A percentile compares a stretch with the other conserved stretches of the same genome.
phyloP scores from a whole-genome alignment of 2,888 invertebrate genomes.

The Idaea straminata region DNA sequence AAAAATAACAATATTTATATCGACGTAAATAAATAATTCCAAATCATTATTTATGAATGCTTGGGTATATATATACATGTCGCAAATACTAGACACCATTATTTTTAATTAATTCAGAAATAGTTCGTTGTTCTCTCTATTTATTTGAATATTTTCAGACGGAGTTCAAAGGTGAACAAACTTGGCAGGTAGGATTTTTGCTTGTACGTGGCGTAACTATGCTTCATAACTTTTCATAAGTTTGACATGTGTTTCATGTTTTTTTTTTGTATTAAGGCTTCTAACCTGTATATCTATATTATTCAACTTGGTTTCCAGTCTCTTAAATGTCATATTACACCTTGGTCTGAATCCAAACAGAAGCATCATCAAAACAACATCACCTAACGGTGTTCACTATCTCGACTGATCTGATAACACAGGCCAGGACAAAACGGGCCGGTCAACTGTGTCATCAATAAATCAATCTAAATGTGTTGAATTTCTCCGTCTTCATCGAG shows the following conservation, averaged over 20 bases:
- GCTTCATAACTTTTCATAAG: not conserved
- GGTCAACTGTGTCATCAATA: not conserved
- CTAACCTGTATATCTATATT: not conserved
- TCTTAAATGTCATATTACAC: not conserved
- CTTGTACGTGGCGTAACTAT: not conserved
- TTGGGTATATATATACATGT: not conserved
- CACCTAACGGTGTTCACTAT: not conserved
- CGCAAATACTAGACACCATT: constrained; percentile 14
- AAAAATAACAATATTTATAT: not conserved
- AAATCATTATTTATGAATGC: not conserved
- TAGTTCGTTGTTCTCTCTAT: constrained; percentile 23
- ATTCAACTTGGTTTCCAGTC: not conserved
- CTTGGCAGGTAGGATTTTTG: constrained; percentile 7
- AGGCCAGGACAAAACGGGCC: not conserved
- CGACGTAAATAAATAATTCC: not conserved
- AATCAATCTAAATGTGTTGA: not conserved
- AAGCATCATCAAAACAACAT: not conserved
- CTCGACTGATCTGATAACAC: not conserved
- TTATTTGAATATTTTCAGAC: constrained; percentile 19
- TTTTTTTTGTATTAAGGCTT: not conserved
- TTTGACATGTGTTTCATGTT: not conserved
- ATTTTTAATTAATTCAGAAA: constrained; percentile 15
- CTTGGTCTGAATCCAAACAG: not conserved
- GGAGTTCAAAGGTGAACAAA: constrained; percentile 28
- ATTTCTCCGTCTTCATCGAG: not conserved